A percentile compares a stretch with the other conserved stretches of the same genome.
Conservation (phyloP, 2,113 vertebrate species). For the Pseudois nayaur region DNA sequence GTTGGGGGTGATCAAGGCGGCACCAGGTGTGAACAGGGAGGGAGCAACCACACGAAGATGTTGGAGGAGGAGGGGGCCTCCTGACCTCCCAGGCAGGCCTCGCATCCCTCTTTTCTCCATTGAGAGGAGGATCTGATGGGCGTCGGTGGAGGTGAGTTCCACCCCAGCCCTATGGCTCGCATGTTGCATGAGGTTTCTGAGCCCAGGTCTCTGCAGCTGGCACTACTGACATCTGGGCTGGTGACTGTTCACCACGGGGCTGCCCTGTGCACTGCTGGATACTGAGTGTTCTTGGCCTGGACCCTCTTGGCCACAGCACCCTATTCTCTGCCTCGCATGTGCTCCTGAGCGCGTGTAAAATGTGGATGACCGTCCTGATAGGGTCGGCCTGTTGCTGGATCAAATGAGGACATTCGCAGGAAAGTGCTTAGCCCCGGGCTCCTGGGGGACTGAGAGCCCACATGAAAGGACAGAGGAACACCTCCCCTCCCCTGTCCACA, state of each 20-base stretch:
- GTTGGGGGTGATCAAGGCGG: accelerated
- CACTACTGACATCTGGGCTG: accelerated
- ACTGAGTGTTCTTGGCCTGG: not conserved
- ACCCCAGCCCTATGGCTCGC: not conserved
- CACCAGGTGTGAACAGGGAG: not conserved
- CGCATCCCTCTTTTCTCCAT: not conserved
- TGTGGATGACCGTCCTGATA: not conserved
- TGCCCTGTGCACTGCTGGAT: accelerated
- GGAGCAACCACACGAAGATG: accelerated
- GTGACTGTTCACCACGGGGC: not conserved
- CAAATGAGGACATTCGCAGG: not conserved
- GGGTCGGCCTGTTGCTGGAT: not conserved
- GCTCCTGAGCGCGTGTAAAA: not conserved
- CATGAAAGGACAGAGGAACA: not conserved
- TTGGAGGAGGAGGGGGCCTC: not conserved
- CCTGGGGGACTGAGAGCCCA: no score
- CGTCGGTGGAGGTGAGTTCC: accelerated
- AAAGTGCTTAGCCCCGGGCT: not conserved
- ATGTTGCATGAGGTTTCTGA: not conserved
- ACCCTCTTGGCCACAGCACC: not conserved
- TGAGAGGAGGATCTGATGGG: accelerated
- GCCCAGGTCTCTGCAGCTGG: not conserved
- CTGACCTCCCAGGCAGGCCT: accelerated
- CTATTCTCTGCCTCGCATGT: not conserved
- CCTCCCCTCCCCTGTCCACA: not conserved